Evolutionary conservation across 2,888 invertebrate genomes (phyloP).

Genomic region (Eilema depressum): DNA sequence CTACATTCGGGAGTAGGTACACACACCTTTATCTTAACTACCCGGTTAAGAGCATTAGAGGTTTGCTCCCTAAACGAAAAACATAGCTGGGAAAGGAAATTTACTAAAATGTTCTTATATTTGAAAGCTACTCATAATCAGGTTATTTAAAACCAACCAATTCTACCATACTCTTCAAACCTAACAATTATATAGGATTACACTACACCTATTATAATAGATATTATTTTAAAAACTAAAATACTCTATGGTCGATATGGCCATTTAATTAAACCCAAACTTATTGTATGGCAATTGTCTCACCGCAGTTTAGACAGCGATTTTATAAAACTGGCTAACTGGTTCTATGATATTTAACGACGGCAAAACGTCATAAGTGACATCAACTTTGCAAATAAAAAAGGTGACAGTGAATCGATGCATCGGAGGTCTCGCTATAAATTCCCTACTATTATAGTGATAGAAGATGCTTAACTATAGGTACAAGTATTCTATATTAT

Average conservation of each 20-base stretch:
- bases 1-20: too few relatives aligned
- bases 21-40: too few relatives aligned
- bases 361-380: too few relatives aligned
- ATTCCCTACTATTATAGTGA: not conserved
- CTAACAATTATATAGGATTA: conserved; percentile 2
- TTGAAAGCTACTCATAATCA: too few relatives aligned
- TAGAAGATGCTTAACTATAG: not conserved
- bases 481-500: not conserved
- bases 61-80: too few relatives aligned
- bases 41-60: too few relatives aligned
- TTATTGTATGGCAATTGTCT: not conserved
- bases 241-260: not conserved
- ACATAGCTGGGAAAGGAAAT: too few relatives aligned
- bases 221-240: not conserved
- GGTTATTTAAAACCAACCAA: conserved; percentile 17
- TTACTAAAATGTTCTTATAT: too few relatives aligned
- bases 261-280: not conserved
- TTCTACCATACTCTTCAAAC: not conserved
- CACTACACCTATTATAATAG: not conserved
- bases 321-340: not conserved
- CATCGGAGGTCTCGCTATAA: too few relatives aligned
- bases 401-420: not conserved
- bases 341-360: not conserved
- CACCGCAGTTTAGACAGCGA: not conserved
- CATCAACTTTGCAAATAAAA: not conserved